phyloP scores from a whole-genome alignment of 2,888 invertebrate species.

The Hybos culiciformis region DNA sequence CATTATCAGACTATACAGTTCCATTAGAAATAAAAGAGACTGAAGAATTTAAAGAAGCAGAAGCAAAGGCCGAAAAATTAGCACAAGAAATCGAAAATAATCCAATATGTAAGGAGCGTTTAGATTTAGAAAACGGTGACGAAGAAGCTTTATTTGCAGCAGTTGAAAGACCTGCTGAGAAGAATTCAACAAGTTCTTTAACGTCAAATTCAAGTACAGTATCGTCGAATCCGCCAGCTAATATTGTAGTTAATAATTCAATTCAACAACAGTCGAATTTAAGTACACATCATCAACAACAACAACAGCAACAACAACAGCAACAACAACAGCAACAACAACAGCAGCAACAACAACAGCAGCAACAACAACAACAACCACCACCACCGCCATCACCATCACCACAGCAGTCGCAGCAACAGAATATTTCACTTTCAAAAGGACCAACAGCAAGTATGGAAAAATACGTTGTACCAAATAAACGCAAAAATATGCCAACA shows the following conservation, averaged over 20 bases:
- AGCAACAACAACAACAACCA: constrained; percentile 13
- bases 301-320: constrained; percentile 1
- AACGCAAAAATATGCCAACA: constrained; percentile 50
- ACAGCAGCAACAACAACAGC: constrained; percentile 12
- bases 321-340: constrained; percentile 12
- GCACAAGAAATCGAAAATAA: constrained; percentile 88
- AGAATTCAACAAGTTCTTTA: constrained; percentile 15
- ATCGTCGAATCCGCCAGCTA: constrained; percentile 13
- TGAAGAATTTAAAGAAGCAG: constrained; percentile 59
- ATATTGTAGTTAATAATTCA: constrained; percentile 2
- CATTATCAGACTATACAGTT: constrained; percentile 82
- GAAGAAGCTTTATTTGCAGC: constrained; percentile 81
- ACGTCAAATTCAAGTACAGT: constrained; percentile 11
- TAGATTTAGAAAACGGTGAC: constrained; percentile 84
- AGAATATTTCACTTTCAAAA: constrained; percentile 12
- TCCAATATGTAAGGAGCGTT: constrained; percentile 63
- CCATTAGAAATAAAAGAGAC: constrained; percentile 74
- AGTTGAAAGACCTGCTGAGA: constrained; percentile 49
- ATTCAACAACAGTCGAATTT: constrained; percentile 20
- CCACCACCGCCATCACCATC: constrained; percentile 1
- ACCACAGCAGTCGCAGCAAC: constrained; percentile 7
- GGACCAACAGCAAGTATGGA: constrained; percentile 26
- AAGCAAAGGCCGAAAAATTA: constrained; percentile 66
- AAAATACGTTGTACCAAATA: constrained; percentile 67
- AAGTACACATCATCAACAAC: neutral